Base-by-base conservation (phyloP, 2,888 invertebrate species). In the Drosophila mulleri region DNA sequence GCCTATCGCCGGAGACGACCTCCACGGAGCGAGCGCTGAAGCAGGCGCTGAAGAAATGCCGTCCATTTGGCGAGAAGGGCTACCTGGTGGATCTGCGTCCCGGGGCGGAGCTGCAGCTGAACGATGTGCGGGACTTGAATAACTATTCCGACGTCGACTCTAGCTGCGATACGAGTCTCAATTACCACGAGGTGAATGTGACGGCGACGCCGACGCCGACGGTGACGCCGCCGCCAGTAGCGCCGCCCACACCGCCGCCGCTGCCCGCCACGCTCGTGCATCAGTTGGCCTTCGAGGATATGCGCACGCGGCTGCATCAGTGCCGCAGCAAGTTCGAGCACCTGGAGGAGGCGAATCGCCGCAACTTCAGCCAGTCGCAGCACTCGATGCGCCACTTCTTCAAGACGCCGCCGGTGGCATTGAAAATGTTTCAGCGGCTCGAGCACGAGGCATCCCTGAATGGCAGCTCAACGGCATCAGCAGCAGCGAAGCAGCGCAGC, bases 91-190 rank as follows among this genome's bases (percentile, higher is more conserved):
- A 93, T 39, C 78, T 92, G 29, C 91, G 90, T 37, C 91, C 91
- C 0, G 92, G 92, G 56, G 93, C 90, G 1, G 89, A 89, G 45
- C 73, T 93, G 35, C 91, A 92, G 23, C 68, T 93, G 12, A 89
- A 91, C 62, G 92, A 93, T 84, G 93, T 93, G 0, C 91, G 92
- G 9, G 93, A 93, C 67, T 73, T 93, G 14, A 93, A 92, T 29
- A 92, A 92, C 75, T 92, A 93, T 59, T 93, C 93, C 0, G 93
- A 93, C 75, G 92, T 92, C 54, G 93, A 93, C 72, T 93, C 93
- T 3, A 93, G 93, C 62, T 93, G 93, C 68, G 93, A 93, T 59
- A 93, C 92, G 1, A 93, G 93, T 44, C 77, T 93, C 6, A 93
- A 93, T 56, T 93, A 93, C 63, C 90, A 91, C 12, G 93, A 93